Evolutionary conservation across 2,888 invertebrate genomes (phyloP), one percentile per base, ranked within the genome.

Genomic region (Drosophila flavopinicola): DNA sequence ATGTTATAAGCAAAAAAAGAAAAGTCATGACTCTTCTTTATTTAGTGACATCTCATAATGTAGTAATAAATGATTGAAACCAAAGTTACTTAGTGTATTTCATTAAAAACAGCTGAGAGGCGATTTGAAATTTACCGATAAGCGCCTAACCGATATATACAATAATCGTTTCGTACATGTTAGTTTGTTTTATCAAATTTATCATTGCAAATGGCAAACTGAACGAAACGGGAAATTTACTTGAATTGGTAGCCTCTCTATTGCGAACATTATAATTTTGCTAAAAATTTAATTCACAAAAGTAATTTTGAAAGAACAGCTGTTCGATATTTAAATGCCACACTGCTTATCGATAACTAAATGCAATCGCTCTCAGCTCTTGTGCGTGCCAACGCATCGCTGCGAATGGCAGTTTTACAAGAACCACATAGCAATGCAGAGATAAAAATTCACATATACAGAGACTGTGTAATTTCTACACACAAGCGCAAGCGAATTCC

Each of bases 361-460:
- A 29, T 20, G 2, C 2, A 20, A 20, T 20, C 20, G 20, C 10
- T 30, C 24, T 35, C 23, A 7, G 41, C 30, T 56, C 64, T 65
- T 48, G 29, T 35, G 41, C 51, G 25, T 56, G 56, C 48, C 48
- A 56, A 45, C 71, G 71, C 66, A 58, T 66, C 57, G 51, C 20
- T 73, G 73, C 66, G 76, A 75, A 39, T 75, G 73, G 42, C 72
- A 66, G 72, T 66, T 75, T 73, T 67, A 54, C 67, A 63, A 75
- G 64, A 66, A 70, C 78, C 75, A 64, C 66, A 75, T 75, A 68
- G 76, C 60, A 64, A 72, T 64, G 63, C 71, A 66, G 45, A 78
- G 77, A 74, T 65, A 76, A 78, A 20, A 75, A 75, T 71, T 75
- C 76, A 78, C 68, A 71, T 66, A 75, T 78, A 77, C 78, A 74